Conservation (phyloP, 2,888 invertebrate genomes). For the Eilema caniola region DNA sequence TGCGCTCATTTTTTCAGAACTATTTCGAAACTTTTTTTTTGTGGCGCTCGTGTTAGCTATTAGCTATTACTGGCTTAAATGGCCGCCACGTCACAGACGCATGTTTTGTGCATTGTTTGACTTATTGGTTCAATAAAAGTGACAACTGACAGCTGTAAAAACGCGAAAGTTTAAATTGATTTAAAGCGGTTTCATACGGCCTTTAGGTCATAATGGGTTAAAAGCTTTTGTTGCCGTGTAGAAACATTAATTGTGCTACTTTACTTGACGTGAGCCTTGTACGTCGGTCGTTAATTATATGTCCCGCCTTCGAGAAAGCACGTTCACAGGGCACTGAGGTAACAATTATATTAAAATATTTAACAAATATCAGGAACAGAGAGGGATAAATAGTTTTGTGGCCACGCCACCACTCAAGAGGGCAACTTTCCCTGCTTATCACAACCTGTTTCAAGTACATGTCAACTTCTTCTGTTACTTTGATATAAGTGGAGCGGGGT, state of each 20-base stretch:
- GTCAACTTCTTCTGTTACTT: conserved; percentile 12
- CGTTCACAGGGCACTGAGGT: conserved; percentile 37
- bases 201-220: background rate
- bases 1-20: no score
- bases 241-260: conserved; percentile 31
- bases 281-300: conserved; percentile 24
- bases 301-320: conserved; percentile 31
- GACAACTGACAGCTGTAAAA: no score
- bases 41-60: no score
- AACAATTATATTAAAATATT: conserved; percentile 24
- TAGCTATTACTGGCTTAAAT: no score
- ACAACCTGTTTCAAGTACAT: conserved; percentile 8
- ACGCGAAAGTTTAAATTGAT: no score
- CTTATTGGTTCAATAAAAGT: no score
- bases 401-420: conserved; percentile 24
- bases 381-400: conserved; percentile 20
- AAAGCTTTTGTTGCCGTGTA: conserved; percentile 19
- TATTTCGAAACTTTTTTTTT: no score
- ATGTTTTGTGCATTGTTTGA: no score
- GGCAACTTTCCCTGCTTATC: conserved; percentile 14
- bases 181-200: background rate
- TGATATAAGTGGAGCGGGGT: background rate
- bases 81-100: no score
- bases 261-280: conserved; percentile 27
- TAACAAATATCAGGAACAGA: conserved; percentile 16